phyloP scores from a whole-genome alignment of 2,888 invertebrate species.

The Drosophila niveifrons region DNA sequence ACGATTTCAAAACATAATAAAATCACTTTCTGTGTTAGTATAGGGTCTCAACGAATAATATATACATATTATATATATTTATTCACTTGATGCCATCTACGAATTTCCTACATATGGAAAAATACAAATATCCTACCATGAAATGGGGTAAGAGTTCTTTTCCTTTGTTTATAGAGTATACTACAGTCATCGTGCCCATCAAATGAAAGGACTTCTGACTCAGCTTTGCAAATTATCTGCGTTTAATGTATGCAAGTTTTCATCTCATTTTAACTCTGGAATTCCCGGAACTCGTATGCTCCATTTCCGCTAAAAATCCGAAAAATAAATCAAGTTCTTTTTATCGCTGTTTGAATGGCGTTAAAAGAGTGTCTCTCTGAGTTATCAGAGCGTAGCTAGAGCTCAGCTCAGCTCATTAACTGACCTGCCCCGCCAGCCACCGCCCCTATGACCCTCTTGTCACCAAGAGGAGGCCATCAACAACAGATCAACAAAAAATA shows the following conservation, averaged over 20 bases:
- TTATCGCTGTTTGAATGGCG: constrained; percentile 8
- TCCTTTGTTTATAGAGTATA: no score
- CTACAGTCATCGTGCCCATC: no score
- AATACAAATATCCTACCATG: no score
- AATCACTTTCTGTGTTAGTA: no score
- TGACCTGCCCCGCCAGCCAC: constrained; percentile 11
- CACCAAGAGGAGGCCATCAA: background rate
- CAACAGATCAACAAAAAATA: background rate
- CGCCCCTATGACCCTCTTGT: constrained; percentile 9
- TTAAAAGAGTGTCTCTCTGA: constrained; percentile 17
- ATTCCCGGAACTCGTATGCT: constrained; percentile 14
- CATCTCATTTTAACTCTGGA: background rate
- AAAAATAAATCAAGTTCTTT: constrained; percentile 9
- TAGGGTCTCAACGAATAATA: no score
- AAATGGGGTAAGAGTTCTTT: no score
- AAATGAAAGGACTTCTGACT: background rate
- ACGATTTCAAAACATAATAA: no score
- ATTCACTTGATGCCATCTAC: no score
- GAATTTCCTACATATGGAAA: no score
- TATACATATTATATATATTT: no score
- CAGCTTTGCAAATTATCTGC: background rate
- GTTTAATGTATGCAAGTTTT: background rate
- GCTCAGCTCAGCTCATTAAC: constrained; percentile 27
- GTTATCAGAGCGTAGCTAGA: constrained; percentile 66
- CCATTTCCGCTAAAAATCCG: background rate